phyloP scores from a whole-genome alignment of 2,113 vertebrate species.

The Mus spicilegus region DNA sequence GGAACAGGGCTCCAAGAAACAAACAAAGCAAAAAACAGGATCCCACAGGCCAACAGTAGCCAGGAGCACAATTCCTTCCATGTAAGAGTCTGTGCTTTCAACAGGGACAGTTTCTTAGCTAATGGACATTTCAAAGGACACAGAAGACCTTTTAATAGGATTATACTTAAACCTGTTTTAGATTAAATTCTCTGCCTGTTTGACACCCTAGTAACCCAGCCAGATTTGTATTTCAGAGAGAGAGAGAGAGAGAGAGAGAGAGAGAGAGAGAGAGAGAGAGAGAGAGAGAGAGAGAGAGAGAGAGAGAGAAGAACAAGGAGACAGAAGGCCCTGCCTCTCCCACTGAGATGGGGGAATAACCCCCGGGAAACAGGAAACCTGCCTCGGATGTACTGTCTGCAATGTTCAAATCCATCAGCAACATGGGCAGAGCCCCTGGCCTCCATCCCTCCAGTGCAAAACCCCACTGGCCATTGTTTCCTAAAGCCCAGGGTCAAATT shows the following conservation, averaged over 20 bases:
- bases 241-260: too few species aligned
- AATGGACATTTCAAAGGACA: slow-evolving; percentile 73
- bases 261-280: neutral
- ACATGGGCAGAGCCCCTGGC: neutral
- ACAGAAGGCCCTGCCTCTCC: slow-evolving; percentile 23
- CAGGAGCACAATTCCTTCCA: slow-evolving; percentile 32
- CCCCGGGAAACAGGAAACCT: neutral
- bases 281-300: too few species aligned
- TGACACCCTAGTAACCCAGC: slow-evolving; percentile 31
- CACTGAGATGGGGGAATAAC: neutral
- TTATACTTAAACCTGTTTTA: slow-evolving; percentile 67
- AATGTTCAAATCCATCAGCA: neutral
- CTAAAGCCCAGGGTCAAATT: neutral
- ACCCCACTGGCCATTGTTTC: neutral
- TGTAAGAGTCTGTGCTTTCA: neutral
- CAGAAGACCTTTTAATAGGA: slow-evolving; percentile 62
- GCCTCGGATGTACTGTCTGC: neutral
- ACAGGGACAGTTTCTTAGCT: neutral
- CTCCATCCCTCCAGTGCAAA: neutral
- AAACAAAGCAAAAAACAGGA: neutral
- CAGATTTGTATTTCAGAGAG: slow-evolving; percentile 45
- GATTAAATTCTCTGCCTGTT: slow-evolving; percentile 59
- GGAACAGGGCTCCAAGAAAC: neutral
- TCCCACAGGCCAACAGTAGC: slow-evolving; percentile 5
- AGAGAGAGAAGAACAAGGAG: neutral